These are phyloP conservation scores for Euzetes globulus DNA, from an alignment of 2,888 invertebrate species.

Conservation along the genomic window DNA sequence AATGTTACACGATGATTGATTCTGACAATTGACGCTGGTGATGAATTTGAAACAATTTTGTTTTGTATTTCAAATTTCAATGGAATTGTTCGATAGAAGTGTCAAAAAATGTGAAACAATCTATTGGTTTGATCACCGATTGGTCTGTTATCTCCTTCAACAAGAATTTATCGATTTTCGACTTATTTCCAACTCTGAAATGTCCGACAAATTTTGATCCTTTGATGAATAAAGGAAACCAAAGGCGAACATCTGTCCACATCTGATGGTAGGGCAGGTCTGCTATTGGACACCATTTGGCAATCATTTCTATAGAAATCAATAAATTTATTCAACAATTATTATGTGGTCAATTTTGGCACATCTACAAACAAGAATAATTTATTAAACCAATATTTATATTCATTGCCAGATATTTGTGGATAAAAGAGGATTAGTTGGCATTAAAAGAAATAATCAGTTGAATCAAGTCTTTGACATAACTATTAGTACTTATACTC, in stretches of 20 bases:
- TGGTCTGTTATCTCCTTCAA: conserved; percentile 33
- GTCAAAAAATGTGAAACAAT: neutral
- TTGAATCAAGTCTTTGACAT: too few relatives aligned
- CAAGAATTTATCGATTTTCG: conserved; percentile 40
- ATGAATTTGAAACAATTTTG: too few relatives aligned
- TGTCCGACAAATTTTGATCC: conserved; percentile 56
- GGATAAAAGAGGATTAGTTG: too few relatives aligned
- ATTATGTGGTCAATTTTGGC: too few relatives aligned
- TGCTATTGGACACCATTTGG: conserved; percentile 58
- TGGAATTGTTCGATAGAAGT: neutral
- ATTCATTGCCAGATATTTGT: too few relatives aligned
- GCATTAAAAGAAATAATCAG: too few relatives aligned
- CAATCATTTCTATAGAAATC: conserved; percentile 59
- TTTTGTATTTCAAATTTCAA: too few relatives aligned
- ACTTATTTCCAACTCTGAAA: conserved; percentile 56
- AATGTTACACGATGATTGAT: too few relatives aligned
- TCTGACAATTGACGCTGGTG: too few relatives aligned
- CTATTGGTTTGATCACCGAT: neutral
- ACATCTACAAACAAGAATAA: too few relatives aligned
- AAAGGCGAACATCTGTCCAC: conserved; percentile 64
- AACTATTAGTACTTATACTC: too few relatives aligned
- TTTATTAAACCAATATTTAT: too few relatives aligned
- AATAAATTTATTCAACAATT: neutral
- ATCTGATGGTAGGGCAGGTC: conserved; percentile 60
- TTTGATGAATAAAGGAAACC: conserved; percentile 61